Conservation (phyloP, 2,113 vertebrate species). For the Upupa epops region DNA sequence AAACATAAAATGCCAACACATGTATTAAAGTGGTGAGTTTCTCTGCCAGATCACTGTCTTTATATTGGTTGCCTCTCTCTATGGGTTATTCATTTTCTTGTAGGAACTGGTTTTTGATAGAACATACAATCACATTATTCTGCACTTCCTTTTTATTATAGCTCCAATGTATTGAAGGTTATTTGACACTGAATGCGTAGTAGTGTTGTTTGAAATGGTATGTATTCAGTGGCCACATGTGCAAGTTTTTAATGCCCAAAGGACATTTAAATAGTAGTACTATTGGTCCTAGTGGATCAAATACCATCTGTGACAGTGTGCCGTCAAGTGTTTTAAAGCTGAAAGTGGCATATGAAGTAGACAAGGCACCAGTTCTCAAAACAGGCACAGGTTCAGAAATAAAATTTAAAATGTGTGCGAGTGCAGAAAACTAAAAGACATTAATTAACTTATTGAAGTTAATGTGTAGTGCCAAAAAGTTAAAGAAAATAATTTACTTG, state of each 20-base stretch:
- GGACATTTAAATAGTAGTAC: not conserved
- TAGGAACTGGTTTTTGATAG: not conserved
- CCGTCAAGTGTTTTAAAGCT: constrained; percentile 15
- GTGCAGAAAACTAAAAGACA: not conserved
- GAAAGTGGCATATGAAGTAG: not conserved
- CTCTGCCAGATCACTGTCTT: not conserved
- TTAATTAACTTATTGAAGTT: not conserved
- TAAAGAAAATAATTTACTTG: not conserved
- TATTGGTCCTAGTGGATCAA: not conserved
- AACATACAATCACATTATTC: fast-evolving
- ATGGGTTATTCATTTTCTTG: not conserved
- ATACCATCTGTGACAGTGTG: not conserved
- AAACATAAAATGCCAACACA: not conserved
- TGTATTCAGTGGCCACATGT: not conserved
- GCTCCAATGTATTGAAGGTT: not conserved
- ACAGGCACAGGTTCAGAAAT: not conserved
- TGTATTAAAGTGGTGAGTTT: not conserved
- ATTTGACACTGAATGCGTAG: not conserved
- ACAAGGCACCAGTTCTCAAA: not conserved
- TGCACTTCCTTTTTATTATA: not conserved
- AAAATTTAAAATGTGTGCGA: not conserved
- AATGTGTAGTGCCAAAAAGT: not conserved
- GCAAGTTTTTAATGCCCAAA: not conserved
- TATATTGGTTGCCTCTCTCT: not conserved
- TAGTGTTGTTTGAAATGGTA: not conserved